Conservation (phyloP, 1,140 invertebrate genomes). For the Drosophila varians region DNA sequence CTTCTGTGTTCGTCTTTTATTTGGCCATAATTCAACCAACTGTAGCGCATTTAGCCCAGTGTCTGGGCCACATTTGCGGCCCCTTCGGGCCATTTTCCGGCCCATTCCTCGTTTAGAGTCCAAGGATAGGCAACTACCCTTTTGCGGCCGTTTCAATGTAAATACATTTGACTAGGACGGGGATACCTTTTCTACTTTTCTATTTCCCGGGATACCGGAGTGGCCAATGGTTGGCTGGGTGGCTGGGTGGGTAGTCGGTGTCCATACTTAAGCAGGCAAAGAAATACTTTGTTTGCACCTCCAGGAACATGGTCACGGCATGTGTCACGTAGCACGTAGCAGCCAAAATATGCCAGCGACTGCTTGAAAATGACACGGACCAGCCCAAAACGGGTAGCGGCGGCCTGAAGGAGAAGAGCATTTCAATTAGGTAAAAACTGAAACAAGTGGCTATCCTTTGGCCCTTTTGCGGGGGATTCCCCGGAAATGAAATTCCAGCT, state of each 20-base stretch:
- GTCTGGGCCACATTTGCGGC: slow-evolving; percentile 7
- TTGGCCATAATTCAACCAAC: slow-evolving; percentile 56
- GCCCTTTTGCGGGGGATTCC: slow-evolving; percentile 6
- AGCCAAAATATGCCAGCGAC: slow-evolving; percentile 63
- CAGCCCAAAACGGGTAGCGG: slow-evolving; percentile 6
- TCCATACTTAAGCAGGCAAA: slow-evolving; percentile 68
- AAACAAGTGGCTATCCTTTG: slow-evolving; percentile 8
- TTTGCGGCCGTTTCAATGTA: slow-evolving; percentile 55
- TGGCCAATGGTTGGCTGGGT: slow-evolving; percentile 28
- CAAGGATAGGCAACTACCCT: slow-evolving; percentile 41
- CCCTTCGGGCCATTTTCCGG: background rate
- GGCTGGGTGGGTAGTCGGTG: slow-evolving; percentile 19
- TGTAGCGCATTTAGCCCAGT: slow-evolving; percentile 45
- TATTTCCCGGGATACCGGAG: slow-evolving; percentile 38
- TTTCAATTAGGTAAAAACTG: slow-evolving; percentile 72
- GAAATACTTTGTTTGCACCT: slow-evolving; percentile 70
- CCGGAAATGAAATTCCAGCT: slow-evolving; percentile 40
- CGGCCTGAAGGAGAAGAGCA: slow-evolving; percentile 39
- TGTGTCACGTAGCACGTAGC: slow-evolving; percentile 77
- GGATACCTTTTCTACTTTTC: slow-evolving; percentile 66
- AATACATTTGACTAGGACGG: slow-evolving; percentile 38
- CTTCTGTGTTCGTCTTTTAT: slow-evolving; percentile 41
- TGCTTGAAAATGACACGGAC: slow-evolving; percentile 61
- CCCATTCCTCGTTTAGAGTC: background rate
- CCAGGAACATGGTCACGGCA: slow-evolving; percentile 48